phyloP scores from a whole-genome alignment of 2,797 vertebrate genomes.

The Eupleurogrammus muticus region DNA sequence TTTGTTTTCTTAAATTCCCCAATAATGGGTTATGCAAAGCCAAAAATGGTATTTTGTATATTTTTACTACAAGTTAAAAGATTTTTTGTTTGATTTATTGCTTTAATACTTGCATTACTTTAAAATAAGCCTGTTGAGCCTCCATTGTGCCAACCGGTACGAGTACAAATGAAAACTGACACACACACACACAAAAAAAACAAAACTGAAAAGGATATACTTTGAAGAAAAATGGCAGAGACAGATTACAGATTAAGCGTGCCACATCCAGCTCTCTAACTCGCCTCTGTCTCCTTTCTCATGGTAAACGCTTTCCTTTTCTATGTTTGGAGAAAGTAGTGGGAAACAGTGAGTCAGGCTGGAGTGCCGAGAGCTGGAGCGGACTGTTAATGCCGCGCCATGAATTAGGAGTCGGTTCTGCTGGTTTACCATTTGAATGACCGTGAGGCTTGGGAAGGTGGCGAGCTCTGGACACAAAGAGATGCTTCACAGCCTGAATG shows the following conservation, averaged over 20 bases:
- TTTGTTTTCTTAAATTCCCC: background rate
- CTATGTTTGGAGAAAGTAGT: conserved; percentile 80
- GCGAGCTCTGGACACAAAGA: conserved; percentile 75
- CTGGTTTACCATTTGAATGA: conserved; percentile 83
- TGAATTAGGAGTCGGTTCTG: conserved; percentile 81
- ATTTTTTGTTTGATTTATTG: background rate
- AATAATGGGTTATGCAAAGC: background rate
- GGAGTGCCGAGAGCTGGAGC: conserved; percentile 78
- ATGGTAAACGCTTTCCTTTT: conserved; percentile 78
- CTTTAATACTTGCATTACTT: conserved; percentile 10
- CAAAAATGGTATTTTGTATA: background rate
- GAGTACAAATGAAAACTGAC: conserved; percentile 10
- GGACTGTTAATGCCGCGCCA: conserved; percentile 83
- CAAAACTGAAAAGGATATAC: conserved; percentile 54
- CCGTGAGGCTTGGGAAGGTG: conserved; percentile 82
- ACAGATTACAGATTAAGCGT: conserved; percentile 82
- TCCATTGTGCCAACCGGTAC: conserved; percentile 2
- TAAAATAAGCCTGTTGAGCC: background rate
- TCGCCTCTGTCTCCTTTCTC: conserved; percentile 76
- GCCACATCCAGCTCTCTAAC: conserved; percentile 75
- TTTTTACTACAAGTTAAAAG: background rate
- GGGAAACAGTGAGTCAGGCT: conserved; percentile 85
- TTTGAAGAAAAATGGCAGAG: conserved; percentile 70
- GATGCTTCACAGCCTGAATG: conserved; percentile 69
- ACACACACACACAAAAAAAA: conserved; percentile 4